Evolutionary conservation across 2,888 invertebrate species (phyloP).

Genomic region (Heliconius sara): DNA sequence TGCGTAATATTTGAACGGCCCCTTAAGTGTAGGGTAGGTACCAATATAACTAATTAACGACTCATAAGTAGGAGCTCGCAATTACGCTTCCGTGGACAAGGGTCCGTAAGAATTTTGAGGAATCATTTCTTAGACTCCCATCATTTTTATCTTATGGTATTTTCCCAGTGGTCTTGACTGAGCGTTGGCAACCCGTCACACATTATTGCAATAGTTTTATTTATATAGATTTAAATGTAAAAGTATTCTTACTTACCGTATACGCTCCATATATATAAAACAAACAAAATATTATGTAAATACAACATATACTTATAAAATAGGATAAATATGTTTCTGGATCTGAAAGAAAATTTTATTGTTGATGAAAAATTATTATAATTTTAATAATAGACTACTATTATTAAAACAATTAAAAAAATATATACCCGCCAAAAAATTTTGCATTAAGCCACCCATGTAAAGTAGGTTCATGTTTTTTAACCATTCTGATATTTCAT

Average conservation of each 20-base stretch:
- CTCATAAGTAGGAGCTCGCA: background rate
- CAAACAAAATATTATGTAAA: slow-evolving; percentile 64
- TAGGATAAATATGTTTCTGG: slow-evolving; percentile 63
- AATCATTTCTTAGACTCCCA: background rate
- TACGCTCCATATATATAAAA: slow-evolving; percentile 74
- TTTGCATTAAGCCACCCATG: slow-evolving; percentile 62
- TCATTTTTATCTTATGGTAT: background rate
- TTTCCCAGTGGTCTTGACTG: too few species aligned
- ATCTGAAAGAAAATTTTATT: slow-evolving; percentile 60
- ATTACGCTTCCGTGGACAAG: background rate
- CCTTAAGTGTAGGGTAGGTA: too few species aligned
- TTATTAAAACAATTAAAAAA: background rate
- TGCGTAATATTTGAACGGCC: too few species aligned
- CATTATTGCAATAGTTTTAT: background rate
- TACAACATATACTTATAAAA: slow-evolving; percentile 57
- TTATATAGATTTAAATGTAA: background rate
- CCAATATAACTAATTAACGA: too few species aligned
- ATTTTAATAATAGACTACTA: background rate
- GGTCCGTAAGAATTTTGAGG: background rate
- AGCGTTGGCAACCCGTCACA: background rate
- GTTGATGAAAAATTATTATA: background rate
- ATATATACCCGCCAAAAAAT: slow-evolving; percentile 59
- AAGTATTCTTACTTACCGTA: slow-evolving; percentile 57
- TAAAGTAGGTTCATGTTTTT: slow-evolving; percentile 63
- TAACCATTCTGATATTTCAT: slow-evolving; percentile 58